Evolutionary conservation across 2,888 invertebrate genomes (phyloP).

Genomic region (Craniophora ligustri): DNA sequence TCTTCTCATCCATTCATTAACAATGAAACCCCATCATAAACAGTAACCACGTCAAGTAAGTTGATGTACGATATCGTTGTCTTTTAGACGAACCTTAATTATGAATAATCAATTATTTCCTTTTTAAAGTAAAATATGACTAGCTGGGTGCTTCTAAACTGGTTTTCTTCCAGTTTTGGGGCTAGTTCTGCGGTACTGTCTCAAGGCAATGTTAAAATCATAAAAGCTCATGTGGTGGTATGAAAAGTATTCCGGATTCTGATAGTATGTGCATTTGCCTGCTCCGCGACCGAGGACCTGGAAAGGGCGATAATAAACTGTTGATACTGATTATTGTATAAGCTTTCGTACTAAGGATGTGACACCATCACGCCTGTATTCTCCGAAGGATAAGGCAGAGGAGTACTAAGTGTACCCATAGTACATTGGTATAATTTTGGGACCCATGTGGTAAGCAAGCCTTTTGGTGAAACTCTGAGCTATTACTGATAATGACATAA

Average conservation of each 20-base stretch:
- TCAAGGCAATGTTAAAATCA: constrained; percentile 68
- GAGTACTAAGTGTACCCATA: too few relatives aligned
- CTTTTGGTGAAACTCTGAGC: too few relatives aligned
- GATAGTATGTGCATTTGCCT: constrained; percentile 63
- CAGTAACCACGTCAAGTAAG: background rate
- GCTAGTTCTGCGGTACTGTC: constrained; percentile 57
- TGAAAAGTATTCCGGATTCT: constrained; percentile 78
- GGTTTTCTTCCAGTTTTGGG: constrained; percentile 64
- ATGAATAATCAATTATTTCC: background rate
- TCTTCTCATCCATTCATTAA: too few relatives aligned
- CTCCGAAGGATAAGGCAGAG: too few relatives aligned
- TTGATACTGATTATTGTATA: background rate
- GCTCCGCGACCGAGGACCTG: constrained; percentile 74
- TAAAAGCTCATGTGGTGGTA: constrained; percentile 78
- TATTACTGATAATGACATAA: too few relatives aligned
- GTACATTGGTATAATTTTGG: too few relatives aligned
- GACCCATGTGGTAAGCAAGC: too few relatives aligned
- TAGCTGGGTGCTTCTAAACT: too few relatives aligned
- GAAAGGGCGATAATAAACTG: constrained; percentile 15
- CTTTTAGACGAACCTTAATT: too few relatives aligned
- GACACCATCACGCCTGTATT: too few relatives aligned
- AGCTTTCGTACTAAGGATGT: background rate
- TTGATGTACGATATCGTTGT: too few relatives aligned
- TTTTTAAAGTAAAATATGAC: background rate
- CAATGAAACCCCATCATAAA: background rate